Conservation (phyloP, 2,888 invertebrate genomes). For the Eristalis intricaria region DNA sequence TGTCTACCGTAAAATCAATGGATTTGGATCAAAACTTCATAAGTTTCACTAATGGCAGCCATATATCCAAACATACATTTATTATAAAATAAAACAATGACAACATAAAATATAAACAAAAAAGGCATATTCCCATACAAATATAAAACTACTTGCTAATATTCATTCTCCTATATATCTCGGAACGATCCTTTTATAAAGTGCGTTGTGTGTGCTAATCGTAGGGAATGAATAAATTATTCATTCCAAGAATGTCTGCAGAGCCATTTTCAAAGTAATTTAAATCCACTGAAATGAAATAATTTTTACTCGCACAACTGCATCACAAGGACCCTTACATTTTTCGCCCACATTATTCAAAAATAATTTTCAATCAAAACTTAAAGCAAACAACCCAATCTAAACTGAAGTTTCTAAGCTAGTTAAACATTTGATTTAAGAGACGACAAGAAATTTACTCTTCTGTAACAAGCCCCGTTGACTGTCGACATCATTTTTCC, state of each 20-base stretch:
- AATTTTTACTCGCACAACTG: not conserved
- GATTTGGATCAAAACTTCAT: no score
- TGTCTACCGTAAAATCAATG: no score
- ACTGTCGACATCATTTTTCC: conserved; percentile 30
- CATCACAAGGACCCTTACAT: not conserved
- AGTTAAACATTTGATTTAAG: conserved; percentile 26
- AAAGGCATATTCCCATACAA: no score
- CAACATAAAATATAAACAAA: no score
- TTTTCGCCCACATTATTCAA: conserved; percentile 18
- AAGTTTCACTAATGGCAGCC: no score
- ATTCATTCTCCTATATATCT: no score
- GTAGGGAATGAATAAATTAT: not conserved
- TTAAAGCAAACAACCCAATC: conserved; percentile 44
- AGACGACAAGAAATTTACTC: conserved; percentile 17
- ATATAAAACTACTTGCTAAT: no score
- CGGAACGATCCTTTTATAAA: no score
- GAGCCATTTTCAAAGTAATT: not conserved
- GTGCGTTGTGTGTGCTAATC: no score
- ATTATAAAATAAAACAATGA: no score
- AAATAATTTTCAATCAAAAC: conserved; percentile 51
- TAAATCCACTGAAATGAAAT: no score
- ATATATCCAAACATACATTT: no score
- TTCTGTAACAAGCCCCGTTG: conserved; percentile 11
- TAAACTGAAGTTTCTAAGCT: conserved; percentile 6
- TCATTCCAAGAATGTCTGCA: not conserved